phyloP scores from a whole-genome alignment of 1,140 invertebrate species.

The Sinella curviseta region DNA sequence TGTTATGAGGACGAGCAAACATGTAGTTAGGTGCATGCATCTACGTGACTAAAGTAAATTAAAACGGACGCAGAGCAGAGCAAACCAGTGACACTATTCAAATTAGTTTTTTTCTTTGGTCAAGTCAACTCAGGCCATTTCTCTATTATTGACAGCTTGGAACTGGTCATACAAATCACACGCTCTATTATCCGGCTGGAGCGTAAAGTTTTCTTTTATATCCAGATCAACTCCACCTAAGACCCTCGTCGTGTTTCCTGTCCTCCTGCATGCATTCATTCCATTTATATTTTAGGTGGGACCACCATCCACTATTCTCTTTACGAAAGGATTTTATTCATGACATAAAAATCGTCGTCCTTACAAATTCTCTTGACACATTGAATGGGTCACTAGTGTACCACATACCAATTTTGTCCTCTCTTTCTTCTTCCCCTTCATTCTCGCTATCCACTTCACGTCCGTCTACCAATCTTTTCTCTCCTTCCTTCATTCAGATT shows the following conservation, averaged over 20 bases:
- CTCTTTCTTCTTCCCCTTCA: background rate
- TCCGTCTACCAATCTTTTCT: background rate
- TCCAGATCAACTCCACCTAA: background rate
- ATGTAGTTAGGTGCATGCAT: background rate
- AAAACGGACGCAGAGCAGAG: background rate
- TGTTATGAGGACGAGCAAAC: too few species aligned
- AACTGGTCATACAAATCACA: too few species aligned
- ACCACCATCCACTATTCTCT: background rate
- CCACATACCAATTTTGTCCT: slow-evolving; percentile 1
- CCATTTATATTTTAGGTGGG: too few species aligned
- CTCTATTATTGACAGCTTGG: too few species aligned
- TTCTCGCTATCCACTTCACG: background rate
- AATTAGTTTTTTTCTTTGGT: background rate
- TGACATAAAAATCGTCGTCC: background rate
- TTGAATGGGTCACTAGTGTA: slow-evolving; percentile 3
- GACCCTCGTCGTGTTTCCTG: background rate
- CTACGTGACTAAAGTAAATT: background rate
- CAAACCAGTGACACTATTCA: background rate
- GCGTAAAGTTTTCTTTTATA: background rate
- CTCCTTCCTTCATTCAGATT: background rate
- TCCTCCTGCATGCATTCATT: background rate
- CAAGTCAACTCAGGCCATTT: background rate
- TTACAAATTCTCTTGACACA: background rate
- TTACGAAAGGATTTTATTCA: background rate
- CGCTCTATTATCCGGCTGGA: too few species aligned